Evolutionary conservation across 2,888 invertebrate species (phyloP).

Genomic region (Scelioninae gen. 1): DNA sequence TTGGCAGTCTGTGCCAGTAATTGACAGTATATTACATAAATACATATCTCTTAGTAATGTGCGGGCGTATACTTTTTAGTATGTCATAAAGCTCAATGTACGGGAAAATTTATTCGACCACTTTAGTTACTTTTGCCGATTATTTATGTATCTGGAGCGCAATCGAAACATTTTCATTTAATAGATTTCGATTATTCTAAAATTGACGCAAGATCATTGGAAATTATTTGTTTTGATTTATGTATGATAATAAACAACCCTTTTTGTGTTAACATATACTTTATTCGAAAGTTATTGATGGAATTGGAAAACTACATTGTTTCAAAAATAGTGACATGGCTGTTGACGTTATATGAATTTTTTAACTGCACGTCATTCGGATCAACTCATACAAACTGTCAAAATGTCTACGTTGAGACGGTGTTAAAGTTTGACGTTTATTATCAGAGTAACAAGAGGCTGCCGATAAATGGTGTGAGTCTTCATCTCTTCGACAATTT

Average conservation of each 20-base stretch:
- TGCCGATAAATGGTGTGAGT: too few species aligned
- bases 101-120: conserved; percentile 47
- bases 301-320: too few species aligned
- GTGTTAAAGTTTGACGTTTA: neutral
- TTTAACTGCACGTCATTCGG: neutral
- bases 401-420: neutral
- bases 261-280: too few species aligned
- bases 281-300: too few species aligned
- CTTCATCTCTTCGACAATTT: too few species aligned
- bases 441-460: too few species aligned
- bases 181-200: neutral
- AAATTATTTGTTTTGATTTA: neutral
- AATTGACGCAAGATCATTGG: neutral
- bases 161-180: neutral
- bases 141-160: conserved; percentile 1
- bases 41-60: conserved; percentile 27
- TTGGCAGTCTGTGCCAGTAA: conserved; percentile 46
- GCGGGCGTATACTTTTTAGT: conserved; percentile 34
- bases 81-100: conserved; percentile 45
- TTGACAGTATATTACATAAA: conserved; percentile 56
- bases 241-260: neutral
- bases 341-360: neutral
- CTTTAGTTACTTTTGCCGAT: conserved; percentile 37
- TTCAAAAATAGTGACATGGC: too few species aligned
- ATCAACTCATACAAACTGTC: neutral